These are phyloP conservation scores for Balearica regulorum DNA, from an alignment of 2,797 vertebrate genomes.

Conservation along the genomic window DNA sequence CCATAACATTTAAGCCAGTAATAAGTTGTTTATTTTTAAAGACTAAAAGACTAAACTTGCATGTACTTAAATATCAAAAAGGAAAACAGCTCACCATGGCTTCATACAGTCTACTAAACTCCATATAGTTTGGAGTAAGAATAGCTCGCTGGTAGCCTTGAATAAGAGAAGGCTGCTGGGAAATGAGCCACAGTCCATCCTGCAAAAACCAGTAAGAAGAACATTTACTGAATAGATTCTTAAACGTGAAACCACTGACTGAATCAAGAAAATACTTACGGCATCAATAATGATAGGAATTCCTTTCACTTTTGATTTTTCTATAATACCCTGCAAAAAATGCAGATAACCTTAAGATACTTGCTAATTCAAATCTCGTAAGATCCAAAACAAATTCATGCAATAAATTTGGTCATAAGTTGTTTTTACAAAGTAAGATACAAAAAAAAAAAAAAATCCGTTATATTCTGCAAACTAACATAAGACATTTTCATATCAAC, in stretches of 20 bases:
- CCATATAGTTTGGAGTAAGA: slow-evolving; percentile 94
- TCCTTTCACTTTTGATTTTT: slow-evolving; percentile 86
- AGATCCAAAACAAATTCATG: not conserved
- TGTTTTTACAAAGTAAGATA: not conserved
- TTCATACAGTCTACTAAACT: slow-evolving; percentile 91
- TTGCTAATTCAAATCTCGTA: not conserved
- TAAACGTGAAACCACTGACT: not conserved
- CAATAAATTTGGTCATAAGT: not conserved
- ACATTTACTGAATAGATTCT: not conserved
- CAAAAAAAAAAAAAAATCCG: not conserved
- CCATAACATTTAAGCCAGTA: not conserved
- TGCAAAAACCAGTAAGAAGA: slow-evolving; percentile 58
- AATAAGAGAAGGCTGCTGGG: slow-evolving; percentile 89
- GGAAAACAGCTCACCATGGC: slow-evolving; percentile 83
- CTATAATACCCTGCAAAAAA: slow-evolving; percentile 86
- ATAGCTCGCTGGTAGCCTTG: slow-evolving; percentile 91
- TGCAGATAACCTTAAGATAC: not conserved
- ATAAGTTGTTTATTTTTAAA: not conserved
- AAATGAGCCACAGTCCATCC: slow-evolving; percentile 96
- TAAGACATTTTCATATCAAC: not conserved
- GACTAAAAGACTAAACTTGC: not conserved
- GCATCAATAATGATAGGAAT: slow-evolving; percentile 94
- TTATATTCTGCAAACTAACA: not conserved
- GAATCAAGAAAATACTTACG: slow-evolving; percentile 80
- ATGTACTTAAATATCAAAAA: not conserved